Evolutionary conservation across 2,888 invertebrate species (phyloP), one percentile per base, ranked within the genome.

Genomic region (Hirtodrosophila alboralis): DNA sequence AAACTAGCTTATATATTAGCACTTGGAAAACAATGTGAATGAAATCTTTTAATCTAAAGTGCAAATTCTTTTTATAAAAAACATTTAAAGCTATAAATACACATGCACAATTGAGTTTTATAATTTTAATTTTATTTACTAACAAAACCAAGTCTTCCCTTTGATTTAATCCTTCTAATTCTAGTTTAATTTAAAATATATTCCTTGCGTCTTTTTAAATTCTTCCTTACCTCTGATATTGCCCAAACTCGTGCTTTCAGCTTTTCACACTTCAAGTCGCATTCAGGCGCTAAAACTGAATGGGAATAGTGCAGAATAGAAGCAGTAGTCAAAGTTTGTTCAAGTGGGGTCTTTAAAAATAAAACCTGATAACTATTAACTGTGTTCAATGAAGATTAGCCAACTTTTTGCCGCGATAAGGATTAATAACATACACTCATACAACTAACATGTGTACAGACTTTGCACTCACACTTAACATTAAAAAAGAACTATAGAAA

Each of bases 301-400:
- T 66, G 75, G 4, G 2, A 14, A 38, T n/a, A n/a, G n/a, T n/a
- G 9, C 8, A 36, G 28, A 30, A 6, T 21, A 13, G 12, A 40
- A 28, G 10, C 12, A 38, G 13, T 14, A 18, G 16, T 34, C 41
- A 26, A 40, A 52, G 27, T 56, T 60, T 62, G 37, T 9, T 59
- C 62, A 58, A 59, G 65, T 62, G 69, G 58, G 83, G 71, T 75
- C 75, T 85, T 75, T 64, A n/a, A 47, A 66, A 58, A 57, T 64
- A 62, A 21, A 48, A 36, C 30, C 47, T 59, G 69, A 83, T 83
- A 75, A 58, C 58, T 51, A 14, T 38, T 65, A 53, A 28, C 41
- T 13, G 30, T 51, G 41, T 69, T 62, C 58, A 34, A 13, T 34
- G 45, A n/a, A 73, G 79, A 79, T 79, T 85, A 79, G 64, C 79